Evolutionary conservation across 2,797 vertebrate genomes (phyloP).

Genomic region (Aulostomus chinensis): DNA sequence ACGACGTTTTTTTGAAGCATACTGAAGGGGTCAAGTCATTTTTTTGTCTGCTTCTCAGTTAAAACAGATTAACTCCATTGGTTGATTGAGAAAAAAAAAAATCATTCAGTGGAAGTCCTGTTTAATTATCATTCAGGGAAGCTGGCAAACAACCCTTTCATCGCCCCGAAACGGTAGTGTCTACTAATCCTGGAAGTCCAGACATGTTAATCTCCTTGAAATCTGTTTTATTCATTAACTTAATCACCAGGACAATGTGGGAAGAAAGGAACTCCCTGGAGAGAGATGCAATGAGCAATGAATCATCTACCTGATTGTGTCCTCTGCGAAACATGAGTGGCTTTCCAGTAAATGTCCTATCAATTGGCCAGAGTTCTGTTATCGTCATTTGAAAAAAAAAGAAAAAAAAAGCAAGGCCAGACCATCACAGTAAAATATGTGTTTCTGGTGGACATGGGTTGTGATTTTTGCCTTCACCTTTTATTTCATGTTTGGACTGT

Average conservation of each 20-base stretch:
- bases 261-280: background rate
- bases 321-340: conserved; percentile 14
- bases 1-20: too few relatives aligned
- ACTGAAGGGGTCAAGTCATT: too few relatives aligned
- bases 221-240: conserved; percentile 34
- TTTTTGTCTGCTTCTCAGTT: too few relatives aligned
- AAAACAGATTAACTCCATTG: too few relatives aligned
- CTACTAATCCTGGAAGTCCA: conserved; percentile 26
- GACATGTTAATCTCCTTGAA: conserved; percentile 15
- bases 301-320: conserved; percentile 26
- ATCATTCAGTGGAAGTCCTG: too few relatives aligned
- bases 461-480: background rate
- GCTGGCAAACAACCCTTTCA: too few relatives aligned
- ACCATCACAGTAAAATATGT: conserved; percentile 1
- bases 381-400: too few relatives aligned
- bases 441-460: background rate
- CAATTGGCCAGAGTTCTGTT: conserved; percentile 17
- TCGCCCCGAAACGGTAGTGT: too few relatives aligned
- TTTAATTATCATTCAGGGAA: too few relatives aligned
- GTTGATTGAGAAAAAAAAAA: too few relatives aligned
- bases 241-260: conserved; percentile 7
- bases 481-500: background rate
- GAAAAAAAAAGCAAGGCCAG: conserved; percentile 1
- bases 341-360: conserved; percentile 31
- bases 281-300: conserved; percentile 1